Evolutionary conservation across 2,888 invertebrate species (phyloP).

Genomic region (Beris chalybata): DNA sequence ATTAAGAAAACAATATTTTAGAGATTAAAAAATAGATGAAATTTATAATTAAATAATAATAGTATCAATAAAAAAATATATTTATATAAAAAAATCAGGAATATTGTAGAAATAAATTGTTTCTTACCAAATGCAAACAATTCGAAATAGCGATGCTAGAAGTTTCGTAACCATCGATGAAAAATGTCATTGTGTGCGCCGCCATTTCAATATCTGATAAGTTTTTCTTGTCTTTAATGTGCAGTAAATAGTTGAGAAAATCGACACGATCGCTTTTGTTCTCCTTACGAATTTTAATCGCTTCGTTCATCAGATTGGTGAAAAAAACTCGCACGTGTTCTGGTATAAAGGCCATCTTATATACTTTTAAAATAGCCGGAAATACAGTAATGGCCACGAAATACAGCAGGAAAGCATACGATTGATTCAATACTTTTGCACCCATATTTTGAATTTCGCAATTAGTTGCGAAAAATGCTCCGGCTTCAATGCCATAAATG

Average conservation of each 20-base stretch:
- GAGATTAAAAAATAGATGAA: neutral
- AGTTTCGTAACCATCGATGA: conserved; percentile 48
- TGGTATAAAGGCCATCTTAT: conserved; percentile 35
- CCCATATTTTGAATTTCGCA: conserved; percentile 36
- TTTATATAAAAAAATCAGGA: neutral
- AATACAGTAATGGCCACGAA: conserved; percentile 33
- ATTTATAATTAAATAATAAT: too few species aligned
- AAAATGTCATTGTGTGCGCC: conserved; percentile 44
- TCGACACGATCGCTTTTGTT: conserved; percentile 40
- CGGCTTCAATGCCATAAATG: conserved; percentile 50
- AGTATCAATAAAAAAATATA: neutral
- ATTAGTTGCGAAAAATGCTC: conserved; percentile 41
- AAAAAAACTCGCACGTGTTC: conserved; percentile 39
- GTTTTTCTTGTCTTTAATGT: conserved; percentile 42
- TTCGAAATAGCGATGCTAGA: conserved; percentile 44
- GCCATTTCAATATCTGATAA: conserved; percentile 44
- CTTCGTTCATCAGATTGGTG: conserved; percentile 38
- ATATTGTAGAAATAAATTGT: neutral
- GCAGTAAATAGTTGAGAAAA: conserved; percentile 41
- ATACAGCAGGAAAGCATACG: conserved; percentile 24
- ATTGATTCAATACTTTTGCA: conserved; percentile 31
- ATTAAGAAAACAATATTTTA: neutral
- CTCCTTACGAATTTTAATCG: conserved; percentile 36
- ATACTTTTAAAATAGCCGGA: conserved; percentile 40
- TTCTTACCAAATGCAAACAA: conserved; percentile 43